These are phyloP conservation scores for Rhynchophorus ferrugineus DNA, from an alignment of 1,140 invertebrate species.

Conservation along the genomic window DNA sequence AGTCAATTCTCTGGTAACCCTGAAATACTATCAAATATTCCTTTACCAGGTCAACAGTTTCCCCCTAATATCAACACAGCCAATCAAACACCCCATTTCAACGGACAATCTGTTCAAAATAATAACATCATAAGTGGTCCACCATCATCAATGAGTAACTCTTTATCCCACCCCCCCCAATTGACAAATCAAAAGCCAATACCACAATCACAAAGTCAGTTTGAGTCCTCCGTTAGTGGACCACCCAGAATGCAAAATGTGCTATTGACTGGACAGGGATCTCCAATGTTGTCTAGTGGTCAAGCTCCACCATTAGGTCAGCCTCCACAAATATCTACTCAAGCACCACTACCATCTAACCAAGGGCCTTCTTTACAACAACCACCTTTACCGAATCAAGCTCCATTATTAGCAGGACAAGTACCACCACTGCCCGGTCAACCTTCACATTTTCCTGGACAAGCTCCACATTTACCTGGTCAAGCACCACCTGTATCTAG, in stretches of 20 bases:
- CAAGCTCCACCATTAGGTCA: constrained; percentile 1
- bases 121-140: neutral
- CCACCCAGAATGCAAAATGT: constrained; percentile 5
- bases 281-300: neutral
- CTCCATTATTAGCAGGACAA: constrained; percentile 2
- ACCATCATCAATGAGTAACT: neutral
- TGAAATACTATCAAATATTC: neutral
- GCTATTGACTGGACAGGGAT: neutral
- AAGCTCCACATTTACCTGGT: constrained; percentile 26
- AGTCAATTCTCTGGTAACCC: neutral
- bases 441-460: constrained; percentile 20
- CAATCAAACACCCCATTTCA: constrained; percentile 7
- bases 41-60: neutral
- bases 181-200: neutral
- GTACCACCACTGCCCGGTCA: constrained; percentile 6
- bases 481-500: constrained; percentile 4
- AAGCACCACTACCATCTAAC: neutral
- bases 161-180: neutral
- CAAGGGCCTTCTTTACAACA: constrained; percentile 1
- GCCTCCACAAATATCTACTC: neutral
- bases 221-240: neutral
- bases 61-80: neutral
- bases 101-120: constrained; percentile 7
- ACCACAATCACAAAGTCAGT: neutral
- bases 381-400: neutral